Evolutionary conservation across 2,797 vertebrate species (phyloP), one percentile per base, ranked within the genome.

Genomic region (Chaunax sp.): DNA sequence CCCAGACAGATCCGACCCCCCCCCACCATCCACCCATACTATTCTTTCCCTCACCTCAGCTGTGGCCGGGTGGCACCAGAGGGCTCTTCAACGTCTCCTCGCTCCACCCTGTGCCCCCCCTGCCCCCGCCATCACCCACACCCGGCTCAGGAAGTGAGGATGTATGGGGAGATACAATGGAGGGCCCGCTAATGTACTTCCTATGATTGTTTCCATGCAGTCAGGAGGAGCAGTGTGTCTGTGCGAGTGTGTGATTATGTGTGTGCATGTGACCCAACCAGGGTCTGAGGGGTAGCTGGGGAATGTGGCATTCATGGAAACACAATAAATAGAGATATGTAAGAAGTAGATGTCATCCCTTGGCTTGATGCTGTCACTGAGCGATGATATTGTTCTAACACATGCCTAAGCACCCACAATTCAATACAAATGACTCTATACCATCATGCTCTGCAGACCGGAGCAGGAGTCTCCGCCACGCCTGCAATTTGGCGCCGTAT

Each of bases 81-180:
- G 56, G 60, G 50, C 64, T 62, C 64, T 47, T 25, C 55, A 7
- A 35, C 61, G 20, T 23, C 69, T 38, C 58, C 22, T 18, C 68
- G 46, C 64, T 44, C 52, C 59, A 28, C 64, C 69, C 67, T 44
- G 61, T 13, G 56, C 37, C 25, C 40, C 43, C 43, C 14, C 35
- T 2, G 5, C 28, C 2, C 28, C 28, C 30, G 1, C 37, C 69
- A 51, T 62, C 57, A 60, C 68, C 73, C 76, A 61, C 74, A 43
- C 67, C 60, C 85, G 0, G 37, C 54, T 68, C 63, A 88, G 89
- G 89, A 92, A 89, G 84, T n/a, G 0, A 68, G 85, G 80, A 88
- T 55, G 56, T 86, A 86, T 87, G 73, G 65, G 61, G 85, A 89
- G 88, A 89, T 75, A 92, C 86, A 93, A 92, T 88, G 53, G 82